These are phyloP conservation scores for Acanthiza pusilla DNA, from an alignment of 2,797 vertebrate species.

Conservation along the genomic window DNA sequence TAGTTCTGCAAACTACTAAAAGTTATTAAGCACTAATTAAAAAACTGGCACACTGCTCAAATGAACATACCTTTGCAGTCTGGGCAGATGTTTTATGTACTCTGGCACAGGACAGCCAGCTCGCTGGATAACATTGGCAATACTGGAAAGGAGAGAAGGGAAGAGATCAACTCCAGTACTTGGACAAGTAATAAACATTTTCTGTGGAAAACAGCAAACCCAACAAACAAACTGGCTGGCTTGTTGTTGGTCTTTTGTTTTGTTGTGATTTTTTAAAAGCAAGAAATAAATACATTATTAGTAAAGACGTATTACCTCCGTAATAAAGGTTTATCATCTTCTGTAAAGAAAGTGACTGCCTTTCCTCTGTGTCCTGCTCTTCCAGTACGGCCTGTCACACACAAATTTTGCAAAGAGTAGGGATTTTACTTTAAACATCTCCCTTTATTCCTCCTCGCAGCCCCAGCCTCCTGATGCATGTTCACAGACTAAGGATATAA, in stretches of 20 bases:
- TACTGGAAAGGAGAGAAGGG: slow-evolving; percentile 69
- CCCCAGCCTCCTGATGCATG: not conserved
- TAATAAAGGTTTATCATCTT: slow-evolving; percentile 92
- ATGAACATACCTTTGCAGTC: slow-evolving; percentile 81
- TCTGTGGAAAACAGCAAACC: not conserved
- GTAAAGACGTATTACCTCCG: slow-evolving; percentile 78
- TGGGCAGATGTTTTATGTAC: slow-evolving; percentile 91
- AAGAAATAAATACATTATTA: not conserved
- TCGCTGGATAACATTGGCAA: slow-evolving; percentile 91
- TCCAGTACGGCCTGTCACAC: slow-evolving; percentile 86
- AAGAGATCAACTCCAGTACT: not conserved
- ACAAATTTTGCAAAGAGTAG: not conserved
- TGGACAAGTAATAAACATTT: not conserved
- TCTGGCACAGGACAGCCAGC: slow-evolving; percentile 94
- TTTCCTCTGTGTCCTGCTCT: slow-evolving; percentile 90
- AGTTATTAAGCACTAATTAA: not conserved
- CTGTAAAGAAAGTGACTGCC: slow-evolving; percentile 93
- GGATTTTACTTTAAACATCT: not conserved
- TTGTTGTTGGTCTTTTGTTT: not conserved
- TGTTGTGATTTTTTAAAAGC: not conserved
- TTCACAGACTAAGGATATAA: not conserved
- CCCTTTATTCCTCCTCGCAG: not conserved
- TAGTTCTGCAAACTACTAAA: not conserved
- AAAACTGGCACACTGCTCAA: not conserved
- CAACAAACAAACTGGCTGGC: not conserved